phyloP scores from a whole-genome alignment of 64 coral and sea anemone species.

The Acropora yongei region DNA sequence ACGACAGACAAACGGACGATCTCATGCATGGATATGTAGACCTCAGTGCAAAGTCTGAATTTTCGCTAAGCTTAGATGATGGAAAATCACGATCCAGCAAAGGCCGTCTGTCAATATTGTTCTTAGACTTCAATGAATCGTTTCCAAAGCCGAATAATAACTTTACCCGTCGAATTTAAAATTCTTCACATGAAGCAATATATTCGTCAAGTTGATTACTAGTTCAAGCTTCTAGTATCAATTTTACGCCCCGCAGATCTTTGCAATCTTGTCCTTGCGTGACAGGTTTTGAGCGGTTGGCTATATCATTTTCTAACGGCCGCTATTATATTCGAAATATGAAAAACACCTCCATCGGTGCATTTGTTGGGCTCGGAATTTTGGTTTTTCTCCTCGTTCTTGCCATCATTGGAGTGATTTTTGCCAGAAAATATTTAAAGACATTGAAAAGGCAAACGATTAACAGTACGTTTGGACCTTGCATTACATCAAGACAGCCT shows the following conservation, averaged over 20 bases:
- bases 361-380: conserved; percentile 18
- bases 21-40: too few relatives aligned
- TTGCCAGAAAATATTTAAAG: conserved; percentile 12
- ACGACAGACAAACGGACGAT: too few relatives aligned
- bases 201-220: not conserved
- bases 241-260: not conserved
- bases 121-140: not conserved
- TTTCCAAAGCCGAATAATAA: not conserved
- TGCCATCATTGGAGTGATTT: conserved; percentile 23
- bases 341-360: not conserved
- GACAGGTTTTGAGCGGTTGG: not conserved
- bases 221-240: not conserved
- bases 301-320: conserved; percentile 19
- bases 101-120: not conserved
- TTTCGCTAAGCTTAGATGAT: too few relatives aligned
- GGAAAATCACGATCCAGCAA: not conserved
- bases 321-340: not conserved
- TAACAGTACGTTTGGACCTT: not conserved
- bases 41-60: too few relatives aligned
- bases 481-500: conserved; percentile 64
- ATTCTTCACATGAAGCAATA: not conserved
- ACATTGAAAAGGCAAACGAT: not conserved
- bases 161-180: not conserved
- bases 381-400: conserved; percentile 38
- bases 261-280: not conserved